A percentile compares a stretch with the other conserved stretches of the same genome.
These are phyloP conservation scores for Bettongia penicillata DNA, from an alignment of 2,113 vertebrate genomes.

Conservation along the genomic window DNA sequence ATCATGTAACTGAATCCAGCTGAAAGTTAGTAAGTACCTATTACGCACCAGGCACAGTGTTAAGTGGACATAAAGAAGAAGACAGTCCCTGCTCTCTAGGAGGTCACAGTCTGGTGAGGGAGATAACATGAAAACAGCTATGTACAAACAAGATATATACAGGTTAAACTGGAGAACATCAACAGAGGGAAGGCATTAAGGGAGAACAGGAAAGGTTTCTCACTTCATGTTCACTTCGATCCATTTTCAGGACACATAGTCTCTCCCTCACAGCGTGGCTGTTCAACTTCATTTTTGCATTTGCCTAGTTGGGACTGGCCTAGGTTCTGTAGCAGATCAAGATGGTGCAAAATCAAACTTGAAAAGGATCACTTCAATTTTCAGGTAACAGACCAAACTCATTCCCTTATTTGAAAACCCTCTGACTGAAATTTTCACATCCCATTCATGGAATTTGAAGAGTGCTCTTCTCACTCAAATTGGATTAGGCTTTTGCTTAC, in stretches of 20 bases:
- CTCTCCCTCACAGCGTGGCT: not conserved
- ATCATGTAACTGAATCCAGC: not conserved
- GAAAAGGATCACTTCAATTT: not conserved
- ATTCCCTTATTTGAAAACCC: not conserved
- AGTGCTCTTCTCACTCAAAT: not conserved
- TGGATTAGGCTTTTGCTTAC: not conserved
- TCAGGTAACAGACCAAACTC: not conserved
- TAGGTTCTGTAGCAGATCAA: not conserved
- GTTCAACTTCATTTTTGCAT: not conserved
- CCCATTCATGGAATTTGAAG: not conserved
- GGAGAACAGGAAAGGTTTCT: not conserved
- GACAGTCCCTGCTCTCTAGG: not conserved
- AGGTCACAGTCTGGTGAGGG: not conserved
- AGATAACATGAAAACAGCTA: not conserved
- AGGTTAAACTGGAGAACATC: not conserved
- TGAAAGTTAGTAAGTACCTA: not conserved
- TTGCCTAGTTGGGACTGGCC: too few species aligned
- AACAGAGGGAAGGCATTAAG: not conserved
- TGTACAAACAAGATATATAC: not conserved
- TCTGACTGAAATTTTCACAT: not conserved
- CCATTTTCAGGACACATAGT: not conserved
- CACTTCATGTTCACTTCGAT: not conserved
- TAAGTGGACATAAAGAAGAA: not conserved
- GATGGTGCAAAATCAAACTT: not conserved
- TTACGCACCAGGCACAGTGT: not conserved